phyloP scores from a whole-genome alignment of 2,113 vertebrate species.

The Raja brachyura region DNA sequence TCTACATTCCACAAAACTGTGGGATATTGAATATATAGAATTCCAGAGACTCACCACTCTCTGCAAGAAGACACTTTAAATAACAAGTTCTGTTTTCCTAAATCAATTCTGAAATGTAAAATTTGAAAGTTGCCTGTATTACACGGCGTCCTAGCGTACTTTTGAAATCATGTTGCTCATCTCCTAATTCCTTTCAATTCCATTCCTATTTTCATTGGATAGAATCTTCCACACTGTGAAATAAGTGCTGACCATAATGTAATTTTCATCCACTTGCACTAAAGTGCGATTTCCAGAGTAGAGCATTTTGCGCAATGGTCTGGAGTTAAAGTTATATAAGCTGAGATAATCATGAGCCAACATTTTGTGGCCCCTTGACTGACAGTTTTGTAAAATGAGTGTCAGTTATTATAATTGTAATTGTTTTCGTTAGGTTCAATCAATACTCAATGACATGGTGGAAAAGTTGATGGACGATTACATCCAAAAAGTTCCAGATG shows the following conservation, averaged over 20 bases:
- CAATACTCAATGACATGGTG: not conserved
- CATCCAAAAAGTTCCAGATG: not conserved
- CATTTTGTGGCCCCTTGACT: not conserved
- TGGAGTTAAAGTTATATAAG: not conserved
- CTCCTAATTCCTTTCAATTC: not conserved
- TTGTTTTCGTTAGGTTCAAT: not conserved
- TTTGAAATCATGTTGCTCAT: not conserved
- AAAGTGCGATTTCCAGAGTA: not conserved
- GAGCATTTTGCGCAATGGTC: not conserved
- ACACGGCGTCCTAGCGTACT: not conserved
- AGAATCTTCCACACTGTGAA: not conserved
- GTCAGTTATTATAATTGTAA: not conserved
- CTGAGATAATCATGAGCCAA: not conserved
- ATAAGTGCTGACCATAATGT: not conserved
- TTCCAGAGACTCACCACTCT: no score
- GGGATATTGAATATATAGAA: no score
- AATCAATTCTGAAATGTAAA: not conserved
- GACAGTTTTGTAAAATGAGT: not conserved
- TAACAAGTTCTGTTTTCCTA: not conserved
- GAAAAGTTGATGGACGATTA: constrained; percentile 35
- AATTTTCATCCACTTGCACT: not conserved
- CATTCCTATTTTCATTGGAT: not conserved
- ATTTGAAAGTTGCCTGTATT: not conserved
- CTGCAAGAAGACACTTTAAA: no score
- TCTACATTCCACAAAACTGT: no score